Evolutionary conservation across 1,140 invertebrate species (phyloP).

Genomic region (Steinernema feltiae): DNA sequence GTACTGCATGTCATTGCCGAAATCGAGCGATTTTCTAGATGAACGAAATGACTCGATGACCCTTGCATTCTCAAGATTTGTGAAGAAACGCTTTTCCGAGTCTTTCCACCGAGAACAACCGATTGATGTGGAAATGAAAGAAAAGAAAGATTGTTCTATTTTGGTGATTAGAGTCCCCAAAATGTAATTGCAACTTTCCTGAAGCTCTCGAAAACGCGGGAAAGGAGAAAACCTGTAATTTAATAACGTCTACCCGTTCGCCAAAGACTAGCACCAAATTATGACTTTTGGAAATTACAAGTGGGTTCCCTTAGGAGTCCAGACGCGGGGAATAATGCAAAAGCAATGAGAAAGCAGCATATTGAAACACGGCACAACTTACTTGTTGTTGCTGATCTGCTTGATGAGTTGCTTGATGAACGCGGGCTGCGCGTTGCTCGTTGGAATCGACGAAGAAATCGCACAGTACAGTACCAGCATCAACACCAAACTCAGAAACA

Average conservation of each 20-base stretch:
- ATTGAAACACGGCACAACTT: neutral
- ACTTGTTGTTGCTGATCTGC: neutral
- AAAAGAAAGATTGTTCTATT: no score
- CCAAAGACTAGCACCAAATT: neutral
- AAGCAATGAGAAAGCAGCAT: neutral
- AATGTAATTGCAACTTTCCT: no score
- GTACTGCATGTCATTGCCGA: neutral
- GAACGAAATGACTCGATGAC: neutral
- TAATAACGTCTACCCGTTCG: no score
- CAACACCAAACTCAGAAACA: neutral
- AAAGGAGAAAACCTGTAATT: no score
- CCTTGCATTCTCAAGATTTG: neutral
- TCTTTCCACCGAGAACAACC: neutral
- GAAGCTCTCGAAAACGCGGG: no score
- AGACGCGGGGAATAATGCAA: neutral
- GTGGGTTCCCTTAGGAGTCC: neutral
- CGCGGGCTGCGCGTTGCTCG: neutral
- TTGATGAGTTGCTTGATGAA: conserved; percentile 1
- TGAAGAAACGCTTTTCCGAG: neutral
- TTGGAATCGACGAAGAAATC: neutral
- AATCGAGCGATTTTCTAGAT: neutral
- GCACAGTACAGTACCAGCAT: neutral
- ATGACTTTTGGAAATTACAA: neutral
- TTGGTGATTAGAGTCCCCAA: no score
- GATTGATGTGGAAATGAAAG: no score